Evolutionary conservation across 2,797 vertebrate genomes (phyloP).

Genomic region (Pempheris klunzingeri): DNA sequence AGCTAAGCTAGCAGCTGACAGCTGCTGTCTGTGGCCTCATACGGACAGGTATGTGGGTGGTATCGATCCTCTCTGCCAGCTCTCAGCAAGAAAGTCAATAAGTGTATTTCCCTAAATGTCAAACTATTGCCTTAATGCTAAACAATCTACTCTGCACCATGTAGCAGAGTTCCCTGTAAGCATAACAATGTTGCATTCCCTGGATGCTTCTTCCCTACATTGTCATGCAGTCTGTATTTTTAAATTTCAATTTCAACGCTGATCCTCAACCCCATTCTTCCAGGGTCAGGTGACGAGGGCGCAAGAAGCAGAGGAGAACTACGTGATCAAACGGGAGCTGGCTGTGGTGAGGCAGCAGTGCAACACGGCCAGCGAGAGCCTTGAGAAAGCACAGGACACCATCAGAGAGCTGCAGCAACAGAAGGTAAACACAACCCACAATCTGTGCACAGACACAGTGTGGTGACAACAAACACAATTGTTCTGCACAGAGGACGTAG

Average conservation of each 20-base stretch:
- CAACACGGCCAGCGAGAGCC: conserved; percentile 87
- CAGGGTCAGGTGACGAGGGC: conserved; percentile 97
- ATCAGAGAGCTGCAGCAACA: conserved; percentile 93
- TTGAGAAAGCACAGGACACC: conserved; percentile 92
- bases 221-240: background rate
- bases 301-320: conserved; percentile 97
- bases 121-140: background rate
- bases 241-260: background rate
- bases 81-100: conserved; percentile 24
- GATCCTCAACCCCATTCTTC: conserved; percentile 8
- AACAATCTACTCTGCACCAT: conserved; percentile 1
- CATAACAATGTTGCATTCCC: background rate
- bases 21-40: background rate
- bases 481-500: background rate
- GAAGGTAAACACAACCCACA: conserved; percentile 82
- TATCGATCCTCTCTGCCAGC: background rate
- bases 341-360: conserved; percentile 93
- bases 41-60: background rate
- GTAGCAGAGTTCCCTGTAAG: background rate
- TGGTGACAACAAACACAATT: background rate
- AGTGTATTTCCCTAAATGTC: conserved; percentile 1
- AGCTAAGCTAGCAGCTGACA: background rate
- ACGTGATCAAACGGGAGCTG: conserved; percentile 94
- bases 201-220: background rate
- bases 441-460: background rate